A percentile compares a stretch with the other conserved stretches of the same genome.
Evolutionary conservation across 2,113 vertebrate genomes (phyloP).

Genomic region (Eleginops maclovinus): DNA sequence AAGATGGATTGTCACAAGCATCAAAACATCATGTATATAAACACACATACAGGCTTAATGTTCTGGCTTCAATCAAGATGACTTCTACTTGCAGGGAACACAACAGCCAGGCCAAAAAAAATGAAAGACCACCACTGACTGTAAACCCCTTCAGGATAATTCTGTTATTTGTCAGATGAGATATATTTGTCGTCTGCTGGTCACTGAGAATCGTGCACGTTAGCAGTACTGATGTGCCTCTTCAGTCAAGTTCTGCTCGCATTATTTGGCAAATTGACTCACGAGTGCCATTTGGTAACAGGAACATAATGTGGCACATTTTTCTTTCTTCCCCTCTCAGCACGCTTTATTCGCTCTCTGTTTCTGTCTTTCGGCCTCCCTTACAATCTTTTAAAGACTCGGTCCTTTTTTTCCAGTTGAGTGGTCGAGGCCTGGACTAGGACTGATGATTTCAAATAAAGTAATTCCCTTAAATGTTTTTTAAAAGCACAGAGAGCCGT

Average conservation of each 20-base stretch:
- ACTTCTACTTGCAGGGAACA: slow-evolving; percentile 24
- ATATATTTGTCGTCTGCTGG: slow-evolving; percentile 69
- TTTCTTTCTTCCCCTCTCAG: slow-evolving; percentile 72
- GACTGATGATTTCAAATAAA: slow-evolving; percentile 80
- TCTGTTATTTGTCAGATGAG: slow-evolving; percentile 73
- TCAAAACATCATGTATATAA: slow-evolving; percentile 25
- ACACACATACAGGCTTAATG: slow-evolving; percentile 43
- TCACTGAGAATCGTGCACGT: slow-evolving; percentile 70
- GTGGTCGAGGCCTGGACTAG: slow-evolving; percentile 75
- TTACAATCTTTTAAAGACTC: slow-evolving; percentile 55
- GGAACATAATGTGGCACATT: slow-evolving; percentile 81
- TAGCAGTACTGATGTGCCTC: slow-evolving; percentile 75
- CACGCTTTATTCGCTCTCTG: slow-evolving; percentile 31
- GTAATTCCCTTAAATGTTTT: slow-evolving; percentile 86
- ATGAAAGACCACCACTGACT: slow-evolving; percentile 33
- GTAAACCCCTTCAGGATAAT: slow-evolving; percentile 51
- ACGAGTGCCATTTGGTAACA: slow-evolving; percentile 80
- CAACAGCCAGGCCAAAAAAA: slow-evolving; percentile 26
- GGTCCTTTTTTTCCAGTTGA: slow-evolving; percentile 78
- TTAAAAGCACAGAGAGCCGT: slow-evolving; percentile 83
- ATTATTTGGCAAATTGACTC: slow-evolving; percentile 86
- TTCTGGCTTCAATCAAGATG: slow-evolving; percentile 34
- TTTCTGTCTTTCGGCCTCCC: slow-evolving; percentile 55
- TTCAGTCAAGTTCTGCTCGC: slow-evolving; percentile 74
- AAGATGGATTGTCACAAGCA: slow-evolving; percentile 57